Conservation (phyloP, 2,797 vertebrate species). For the Lophotriccus pileatus region DNA sequence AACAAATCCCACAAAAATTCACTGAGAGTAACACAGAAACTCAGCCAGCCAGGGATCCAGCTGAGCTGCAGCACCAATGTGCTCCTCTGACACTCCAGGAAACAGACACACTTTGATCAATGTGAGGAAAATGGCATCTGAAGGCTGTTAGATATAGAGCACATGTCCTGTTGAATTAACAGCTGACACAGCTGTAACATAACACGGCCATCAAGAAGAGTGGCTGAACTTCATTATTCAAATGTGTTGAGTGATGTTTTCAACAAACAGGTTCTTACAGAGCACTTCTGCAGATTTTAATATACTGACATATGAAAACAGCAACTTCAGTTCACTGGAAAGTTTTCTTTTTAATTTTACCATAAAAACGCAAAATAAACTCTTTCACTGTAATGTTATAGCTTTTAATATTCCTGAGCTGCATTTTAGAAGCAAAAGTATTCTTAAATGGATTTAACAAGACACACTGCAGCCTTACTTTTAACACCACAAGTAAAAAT, state of each 20-base stretch:
- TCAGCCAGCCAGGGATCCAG: neutral
- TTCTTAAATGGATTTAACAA: slow-evolving; percentile 51
- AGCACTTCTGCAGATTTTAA: slow-evolving; percentile 30
- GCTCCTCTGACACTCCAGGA: neutral
- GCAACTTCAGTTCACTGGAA: slow-evolving; percentile 54
- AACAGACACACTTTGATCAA: neutral
- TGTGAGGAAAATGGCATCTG: neutral
- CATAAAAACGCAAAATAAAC: slow-evolving; percentile 71
- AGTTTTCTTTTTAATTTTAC: slow-evolving; percentile 70
- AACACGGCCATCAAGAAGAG: neutral
- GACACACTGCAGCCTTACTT: slow-evolving; percentile 57
- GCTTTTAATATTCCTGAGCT: slow-evolving; percentile 62
- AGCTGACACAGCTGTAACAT: neutral
- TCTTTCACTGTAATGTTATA: slow-evolving; percentile 38
- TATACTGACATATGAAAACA: slow-evolving; percentile 34
- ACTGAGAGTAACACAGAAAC: neutral
- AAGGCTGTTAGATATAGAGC: neutral
- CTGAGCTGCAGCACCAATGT: neutral
- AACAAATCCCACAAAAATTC: neutral
- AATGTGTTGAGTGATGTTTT: neutral
- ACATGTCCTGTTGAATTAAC: neutral
- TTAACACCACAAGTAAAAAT: slow-evolving; percentile 65
- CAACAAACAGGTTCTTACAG: neutral
- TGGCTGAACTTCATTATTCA: neutral
- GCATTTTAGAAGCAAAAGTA: slow-evolving; percentile 58